Percentiles rank a stretch among this genome's conserved stretches.
Conservation (phyloP, 2,797 vertebrate genomes). For the Psittacula echo region DNA sequence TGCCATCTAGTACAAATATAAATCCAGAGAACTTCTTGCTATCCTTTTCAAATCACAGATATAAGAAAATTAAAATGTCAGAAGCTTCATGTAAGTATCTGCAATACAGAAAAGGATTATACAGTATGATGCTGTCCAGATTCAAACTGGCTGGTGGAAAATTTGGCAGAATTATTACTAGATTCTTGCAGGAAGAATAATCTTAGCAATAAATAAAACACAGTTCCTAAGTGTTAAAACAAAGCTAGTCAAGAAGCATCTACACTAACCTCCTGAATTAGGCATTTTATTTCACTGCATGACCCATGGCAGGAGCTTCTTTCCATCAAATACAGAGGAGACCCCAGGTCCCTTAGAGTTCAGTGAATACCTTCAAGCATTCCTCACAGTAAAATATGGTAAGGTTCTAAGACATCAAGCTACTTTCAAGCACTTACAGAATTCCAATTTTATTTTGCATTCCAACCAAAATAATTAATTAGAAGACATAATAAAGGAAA, state of each 20-base stretch:
- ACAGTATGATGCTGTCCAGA: neutral
- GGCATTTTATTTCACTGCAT: neutral
- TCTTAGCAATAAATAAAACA: neutral
- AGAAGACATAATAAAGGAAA: neutral
- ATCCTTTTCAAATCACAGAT: neutral
- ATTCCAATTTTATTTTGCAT: neutral
- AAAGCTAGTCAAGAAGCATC: neutral
- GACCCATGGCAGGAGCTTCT: neutral
- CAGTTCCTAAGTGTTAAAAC: neutral
- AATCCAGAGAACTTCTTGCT: neutral
- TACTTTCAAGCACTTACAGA: neutral
- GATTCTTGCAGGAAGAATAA: neutral
- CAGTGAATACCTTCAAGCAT: neutral
- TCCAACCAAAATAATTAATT: neutral
- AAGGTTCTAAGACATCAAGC: neutral
- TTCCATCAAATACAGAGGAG: neutral
- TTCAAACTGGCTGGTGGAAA: neutral
- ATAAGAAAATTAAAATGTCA: neutral
- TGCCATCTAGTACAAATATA: neutral
- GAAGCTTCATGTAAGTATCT: neutral
- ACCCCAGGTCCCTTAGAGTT: neutral
- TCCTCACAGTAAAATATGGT: neutral
- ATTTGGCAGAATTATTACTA: neutral
- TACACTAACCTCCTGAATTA: neutral
- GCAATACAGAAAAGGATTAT: neutral